Conservation (phyloP, 2,888 invertebrate genomes). For the Caenorhabditis sp. region DNA sequence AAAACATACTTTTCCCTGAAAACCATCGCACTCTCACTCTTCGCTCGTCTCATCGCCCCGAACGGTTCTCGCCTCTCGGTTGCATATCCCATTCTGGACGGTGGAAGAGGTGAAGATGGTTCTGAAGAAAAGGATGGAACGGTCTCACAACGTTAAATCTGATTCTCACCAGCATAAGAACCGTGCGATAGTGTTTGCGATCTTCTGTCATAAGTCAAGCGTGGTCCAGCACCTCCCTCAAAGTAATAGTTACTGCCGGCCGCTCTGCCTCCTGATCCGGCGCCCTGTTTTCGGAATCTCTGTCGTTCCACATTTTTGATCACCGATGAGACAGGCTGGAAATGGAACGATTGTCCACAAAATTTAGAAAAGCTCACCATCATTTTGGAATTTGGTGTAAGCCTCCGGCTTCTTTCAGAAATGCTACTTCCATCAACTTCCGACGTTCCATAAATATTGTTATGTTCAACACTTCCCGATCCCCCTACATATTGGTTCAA, state of each 20-base stretch:
- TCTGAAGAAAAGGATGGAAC: slow-evolving; percentile 37
- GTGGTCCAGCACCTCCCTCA: slow-evolving; percentile 63
- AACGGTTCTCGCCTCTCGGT: slow-evolving; percentile 65
- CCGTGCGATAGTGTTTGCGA: slow-evolving; percentile 69
- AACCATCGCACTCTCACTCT: slow-evolving; percentile 78
- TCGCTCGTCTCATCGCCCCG: slow-evolving; percentile 78
- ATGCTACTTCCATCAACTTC: slow-evolving; percentile 63
- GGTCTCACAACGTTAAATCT: neutral
- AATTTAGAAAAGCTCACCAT: too few species aligned
- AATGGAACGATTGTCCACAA: too few species aligned
- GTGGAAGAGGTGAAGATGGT: slow-evolving; percentile 58
- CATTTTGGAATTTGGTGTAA: slow-evolving; percentile 48
- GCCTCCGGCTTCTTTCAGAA: slow-evolving; percentile 61
- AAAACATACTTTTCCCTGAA: slow-evolving; percentile 63
- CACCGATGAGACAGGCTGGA: slow-evolving; percentile 74
- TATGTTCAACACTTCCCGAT: slow-evolving; percentile 60
- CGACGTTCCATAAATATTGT: slow-evolving; percentile 69
- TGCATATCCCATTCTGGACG: slow-evolving; percentile 56
- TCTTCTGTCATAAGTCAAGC: slow-evolving; percentile 65
- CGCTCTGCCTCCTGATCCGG: slow-evolving; percentile 71
- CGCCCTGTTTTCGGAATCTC: slow-evolving; percentile 75
- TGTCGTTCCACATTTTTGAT: slow-evolving; percentile 78
- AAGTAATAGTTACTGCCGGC: slow-evolving; percentile 72
- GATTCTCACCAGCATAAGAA: slow-evolving; percentile 57
- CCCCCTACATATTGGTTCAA: slow-evolving; percentile 61